These are phyloP conservation scores for Ginglymostoma cirratum DNA, from an alignment of 2,113 vertebrate genomes.

Conservation along the genomic window DNA sequence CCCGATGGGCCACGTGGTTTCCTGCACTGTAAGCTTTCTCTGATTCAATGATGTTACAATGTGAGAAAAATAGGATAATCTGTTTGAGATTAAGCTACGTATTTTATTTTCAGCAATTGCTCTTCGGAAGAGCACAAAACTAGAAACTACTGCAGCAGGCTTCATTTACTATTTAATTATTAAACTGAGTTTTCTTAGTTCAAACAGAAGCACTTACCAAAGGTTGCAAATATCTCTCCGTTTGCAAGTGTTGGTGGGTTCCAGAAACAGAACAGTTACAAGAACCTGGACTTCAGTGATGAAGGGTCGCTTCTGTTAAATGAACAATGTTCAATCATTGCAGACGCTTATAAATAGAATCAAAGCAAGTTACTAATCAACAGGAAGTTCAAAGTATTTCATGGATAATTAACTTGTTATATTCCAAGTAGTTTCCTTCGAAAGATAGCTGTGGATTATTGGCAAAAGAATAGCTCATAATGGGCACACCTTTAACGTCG, in stretches of 20 bases:
- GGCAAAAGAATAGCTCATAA: neutral
- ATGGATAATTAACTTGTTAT: neutral
- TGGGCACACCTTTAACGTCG: neutral
- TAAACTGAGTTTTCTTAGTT: neutral
- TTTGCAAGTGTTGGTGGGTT: neutral
- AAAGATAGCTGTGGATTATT: neutral
- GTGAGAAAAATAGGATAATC: no score
- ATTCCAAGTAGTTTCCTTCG: neutral
- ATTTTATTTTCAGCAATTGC: no score
- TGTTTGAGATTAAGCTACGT: no score
- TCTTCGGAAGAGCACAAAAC: no score
- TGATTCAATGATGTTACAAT: no score
- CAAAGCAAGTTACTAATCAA: neutral
- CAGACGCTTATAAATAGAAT: neutral
- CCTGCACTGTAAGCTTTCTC: no score
- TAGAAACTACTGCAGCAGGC: neutral
- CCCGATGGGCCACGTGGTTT: no score
- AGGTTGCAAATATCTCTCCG: neutral
- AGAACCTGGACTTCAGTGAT: neutral
- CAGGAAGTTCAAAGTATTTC: neutral
- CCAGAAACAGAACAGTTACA: neutral
- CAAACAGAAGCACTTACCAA: neutral
- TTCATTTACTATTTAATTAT: neutral
- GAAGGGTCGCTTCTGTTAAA: neutral
- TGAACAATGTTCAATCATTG: neutral